phyloP scores from a whole-genome alignment of 1,140 invertebrate genomes.

The Homalodisca vitripennis region DNA sequence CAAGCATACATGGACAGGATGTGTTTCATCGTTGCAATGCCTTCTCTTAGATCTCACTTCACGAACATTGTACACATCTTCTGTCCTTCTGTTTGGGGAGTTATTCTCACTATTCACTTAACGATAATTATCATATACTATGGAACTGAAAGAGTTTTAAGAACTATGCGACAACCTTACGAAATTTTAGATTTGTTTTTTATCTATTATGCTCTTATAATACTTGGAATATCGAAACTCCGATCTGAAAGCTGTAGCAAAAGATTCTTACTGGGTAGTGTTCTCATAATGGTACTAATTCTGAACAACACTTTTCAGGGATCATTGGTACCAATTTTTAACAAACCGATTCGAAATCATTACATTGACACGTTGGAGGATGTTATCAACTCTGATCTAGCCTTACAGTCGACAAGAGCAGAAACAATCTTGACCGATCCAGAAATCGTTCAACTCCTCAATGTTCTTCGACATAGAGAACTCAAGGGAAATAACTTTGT shows the following conservation, averaged over 20 bases:
- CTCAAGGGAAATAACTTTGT: slow-evolving; percentile 4
- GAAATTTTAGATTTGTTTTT: slow-evolving; percentile 2
- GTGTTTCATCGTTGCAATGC: slow-evolving; percentile 10
- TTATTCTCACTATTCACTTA: neutral
- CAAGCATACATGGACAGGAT: neutral
- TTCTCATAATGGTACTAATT: neutral
- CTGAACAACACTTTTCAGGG: slow-evolving; percentile 4
- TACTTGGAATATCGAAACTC: neutral
- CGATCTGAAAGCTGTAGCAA: neutral
- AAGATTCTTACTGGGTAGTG: slow-evolving; percentile 1
- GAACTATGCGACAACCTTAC: neutral
- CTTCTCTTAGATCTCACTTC: neutral
- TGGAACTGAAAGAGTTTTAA: neutral
- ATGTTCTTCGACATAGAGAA: neutral
- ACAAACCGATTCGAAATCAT: neutral
- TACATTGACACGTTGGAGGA: slow-evolving; percentile 5
- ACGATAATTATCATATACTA: neutral
- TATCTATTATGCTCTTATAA: neutral
- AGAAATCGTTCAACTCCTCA: neutral
- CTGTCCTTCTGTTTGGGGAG: neutral
- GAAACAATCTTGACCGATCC: neutral
- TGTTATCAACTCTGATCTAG: neutral
- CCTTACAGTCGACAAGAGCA: neutral
- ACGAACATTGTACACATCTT: neutral
- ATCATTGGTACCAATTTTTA: neutral